phyloP scores from a whole-genome alignment of 2,113 vertebrate species.

The Canis aureus region DNA sequence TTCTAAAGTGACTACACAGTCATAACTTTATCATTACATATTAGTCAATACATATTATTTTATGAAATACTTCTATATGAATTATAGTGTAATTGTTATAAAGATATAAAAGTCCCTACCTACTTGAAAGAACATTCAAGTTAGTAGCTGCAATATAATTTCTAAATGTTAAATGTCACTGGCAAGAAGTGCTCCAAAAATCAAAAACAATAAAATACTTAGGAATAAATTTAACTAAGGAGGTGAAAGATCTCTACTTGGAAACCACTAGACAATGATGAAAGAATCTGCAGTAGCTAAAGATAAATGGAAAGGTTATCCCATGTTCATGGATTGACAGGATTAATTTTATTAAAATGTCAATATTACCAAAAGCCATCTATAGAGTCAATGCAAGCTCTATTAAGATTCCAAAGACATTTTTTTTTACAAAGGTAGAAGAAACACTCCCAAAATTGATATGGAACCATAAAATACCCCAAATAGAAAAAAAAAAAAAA shows the following conservation, averaged over 20 bases:
- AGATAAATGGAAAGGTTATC: neutral
- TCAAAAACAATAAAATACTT: neutral
- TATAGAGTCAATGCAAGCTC: neutral
- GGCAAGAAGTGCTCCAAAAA: neutral
- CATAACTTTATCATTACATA: neutral
- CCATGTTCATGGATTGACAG: neutral
- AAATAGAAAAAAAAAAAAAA: neutral
- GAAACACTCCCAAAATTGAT: neutral
- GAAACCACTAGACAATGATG: neutral
- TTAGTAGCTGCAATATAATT: neutral
- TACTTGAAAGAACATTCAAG: neutral
- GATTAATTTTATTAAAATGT: neutral
- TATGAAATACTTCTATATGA: constrained; percentile 27
- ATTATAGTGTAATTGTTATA: neutral
- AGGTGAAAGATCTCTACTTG: neutral
- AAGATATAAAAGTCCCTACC: neutral
- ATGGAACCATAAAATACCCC: neutral
- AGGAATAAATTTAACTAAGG: neutral
- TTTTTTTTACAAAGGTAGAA: neutral
- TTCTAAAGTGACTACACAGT: neutral
- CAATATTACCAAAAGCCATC: neutral
- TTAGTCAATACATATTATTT: constrained; percentile 42
- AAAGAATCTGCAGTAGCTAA: neutral
- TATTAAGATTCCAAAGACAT: neutral
- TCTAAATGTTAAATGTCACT: constrained; percentile 33